Percentiles rank a stretch among this genome's conserved stretches.
These are phyloP conservation scores for Amphiprion ocellaris DNA, from an alignment of 2,113 vertebrate genomes.

Conservation along the genomic window DNA sequence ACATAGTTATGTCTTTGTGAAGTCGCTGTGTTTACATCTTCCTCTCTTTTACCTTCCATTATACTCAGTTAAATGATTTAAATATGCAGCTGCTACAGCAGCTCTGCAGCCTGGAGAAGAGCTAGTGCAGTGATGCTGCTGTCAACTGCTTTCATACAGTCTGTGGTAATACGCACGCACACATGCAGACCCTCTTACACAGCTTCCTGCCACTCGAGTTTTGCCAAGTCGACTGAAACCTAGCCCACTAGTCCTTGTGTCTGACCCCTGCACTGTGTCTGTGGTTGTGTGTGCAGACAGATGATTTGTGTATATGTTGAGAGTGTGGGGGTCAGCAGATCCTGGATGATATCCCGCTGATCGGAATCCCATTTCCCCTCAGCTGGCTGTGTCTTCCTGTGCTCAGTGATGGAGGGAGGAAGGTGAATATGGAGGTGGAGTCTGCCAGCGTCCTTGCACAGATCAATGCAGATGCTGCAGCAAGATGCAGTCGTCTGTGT, in stretches of 20 bases:
- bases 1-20: constrained; percentile 5
- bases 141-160: constrained; percentile 48
- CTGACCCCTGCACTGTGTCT: constrained; percentile 75
- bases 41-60: constrained; percentile 9
- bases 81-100: constrained; percentile 1
- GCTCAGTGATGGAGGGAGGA: constrained; percentile 41
- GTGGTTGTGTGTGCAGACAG: constrained; percentile 46
- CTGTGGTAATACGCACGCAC: constrained; percentile 39
- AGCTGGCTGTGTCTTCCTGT: constrained; percentile 67
- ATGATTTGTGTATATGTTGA: constrained; percentile 68
- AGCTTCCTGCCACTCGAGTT: constrained; percentile 71
- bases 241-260: constrained; percentile 78
- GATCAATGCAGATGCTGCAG: constrained; percentile 72
- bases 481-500: constrained; percentile 33
- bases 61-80: background rate
- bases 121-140: constrained; percentile 38
- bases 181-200: constrained; percentile 40
- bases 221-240: constrained; percentile 81
- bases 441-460: constrained; percentile 49
- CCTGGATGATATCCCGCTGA: constrained; percentile 76
- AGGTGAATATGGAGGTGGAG: constrained; percentile 46
- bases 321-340: constrained; percentile 76
- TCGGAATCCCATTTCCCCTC: constrained; percentile 81
- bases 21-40: constrained; percentile 22
- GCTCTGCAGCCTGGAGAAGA: constrained; percentile 5